Conservation (phyloP, 2,888 invertebrate species). For the Eutolmus rufibarbis region DNA sequence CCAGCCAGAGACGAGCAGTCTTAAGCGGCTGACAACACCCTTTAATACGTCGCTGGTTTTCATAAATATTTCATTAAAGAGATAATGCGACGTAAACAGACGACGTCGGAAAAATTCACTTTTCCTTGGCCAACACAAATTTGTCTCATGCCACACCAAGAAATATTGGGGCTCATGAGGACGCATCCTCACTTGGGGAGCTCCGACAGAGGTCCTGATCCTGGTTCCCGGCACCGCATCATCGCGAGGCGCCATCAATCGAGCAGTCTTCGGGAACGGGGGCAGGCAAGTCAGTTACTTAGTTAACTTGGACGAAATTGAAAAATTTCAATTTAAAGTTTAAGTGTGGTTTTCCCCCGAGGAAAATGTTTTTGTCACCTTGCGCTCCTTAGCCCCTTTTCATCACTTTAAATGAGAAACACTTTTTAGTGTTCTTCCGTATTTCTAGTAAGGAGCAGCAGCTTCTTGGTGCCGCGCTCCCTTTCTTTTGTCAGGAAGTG, state of each 20-base stretch:
- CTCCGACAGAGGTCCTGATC: neutral
- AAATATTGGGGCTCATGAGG: neutral
- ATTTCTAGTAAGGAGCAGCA: neutral
- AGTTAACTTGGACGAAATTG: neutral
- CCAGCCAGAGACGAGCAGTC: neutral
- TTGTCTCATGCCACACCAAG: neutral
- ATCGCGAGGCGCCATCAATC: neutral
- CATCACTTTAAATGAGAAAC: neutral
- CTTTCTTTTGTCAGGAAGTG: neutral
- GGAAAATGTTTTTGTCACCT: slow-evolving; percentile 8
- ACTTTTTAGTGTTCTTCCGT: neutral
- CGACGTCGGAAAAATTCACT: neutral
- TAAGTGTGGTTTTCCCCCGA: neutral
- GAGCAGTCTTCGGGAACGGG: neutral
- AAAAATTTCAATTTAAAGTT: slow-evolving; percentile 19
- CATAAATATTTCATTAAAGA: neutral
- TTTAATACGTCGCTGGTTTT: neutral
- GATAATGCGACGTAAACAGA: neutral
- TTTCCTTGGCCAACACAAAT: neutral
- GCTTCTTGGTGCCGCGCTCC: neutral
- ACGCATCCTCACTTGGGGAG: neutral
- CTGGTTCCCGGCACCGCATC: neutral
- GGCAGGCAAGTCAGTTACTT: neutral
- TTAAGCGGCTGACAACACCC: neutral
- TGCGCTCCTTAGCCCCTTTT: neutral